Conservation (phyloP, 2,797 vertebrate species). For the Pseudochirops corinnae region DNA sequence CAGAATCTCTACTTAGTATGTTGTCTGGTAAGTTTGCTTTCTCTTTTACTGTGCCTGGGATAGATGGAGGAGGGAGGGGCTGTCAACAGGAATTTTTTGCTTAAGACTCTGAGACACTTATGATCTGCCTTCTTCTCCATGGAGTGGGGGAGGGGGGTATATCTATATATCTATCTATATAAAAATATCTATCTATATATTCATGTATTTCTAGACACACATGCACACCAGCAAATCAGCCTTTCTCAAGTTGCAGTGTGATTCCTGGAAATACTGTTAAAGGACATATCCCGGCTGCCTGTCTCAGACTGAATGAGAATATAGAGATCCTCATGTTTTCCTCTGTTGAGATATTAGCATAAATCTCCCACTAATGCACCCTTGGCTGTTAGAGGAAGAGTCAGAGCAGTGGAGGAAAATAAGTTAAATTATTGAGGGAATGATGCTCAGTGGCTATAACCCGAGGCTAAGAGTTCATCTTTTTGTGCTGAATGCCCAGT, state of each 20-base stretch:
- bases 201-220: conserved; percentile 72
- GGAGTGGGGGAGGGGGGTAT: neutral
- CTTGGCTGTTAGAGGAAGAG: conserved; percentile 82
- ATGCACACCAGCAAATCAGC: conserved; percentile 82
- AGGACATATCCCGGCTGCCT: conserved; percentile 81
- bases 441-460: neutral
- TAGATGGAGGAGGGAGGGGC: conserved; percentile 53
- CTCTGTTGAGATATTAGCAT: conserved; percentile 84
- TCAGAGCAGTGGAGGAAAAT: conserved; percentile 78
- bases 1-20: conserved; percentile 22
- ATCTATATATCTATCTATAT: neutral
- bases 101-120: conserved; percentile 69
- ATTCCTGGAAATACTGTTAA: conserved; percentile 86
- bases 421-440: conserved; percentile 68
- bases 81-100: conserved; percentile 73
- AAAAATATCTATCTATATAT: neutral
- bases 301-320: conserved; percentile 82
- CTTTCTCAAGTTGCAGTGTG: conserved; percentile 81
- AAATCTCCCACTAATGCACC: conserved; percentile 87
- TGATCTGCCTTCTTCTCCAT: conserved; percentile 80
- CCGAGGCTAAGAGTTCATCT: neutral
- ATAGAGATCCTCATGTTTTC: conserved; percentile 83
- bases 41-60: conserved; percentile 56
- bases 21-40: conserved; percentile 53
- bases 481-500: neutral